Conservation (phyloP, 2,888 invertebrate genomes). For the Eupithecia insigniata region DNA sequence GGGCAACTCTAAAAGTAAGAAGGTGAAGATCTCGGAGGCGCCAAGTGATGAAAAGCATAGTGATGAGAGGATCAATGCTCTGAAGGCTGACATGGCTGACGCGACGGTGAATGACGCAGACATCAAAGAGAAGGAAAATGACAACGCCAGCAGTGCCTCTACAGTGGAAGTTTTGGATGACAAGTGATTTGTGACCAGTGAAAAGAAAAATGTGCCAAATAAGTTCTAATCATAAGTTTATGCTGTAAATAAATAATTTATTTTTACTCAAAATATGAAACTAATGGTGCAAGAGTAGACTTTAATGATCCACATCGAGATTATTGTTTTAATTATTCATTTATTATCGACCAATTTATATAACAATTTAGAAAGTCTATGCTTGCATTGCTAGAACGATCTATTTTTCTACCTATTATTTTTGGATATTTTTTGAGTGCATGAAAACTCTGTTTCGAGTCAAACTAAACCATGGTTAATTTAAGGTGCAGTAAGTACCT, state of each 20-base stretch:
- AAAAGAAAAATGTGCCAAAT: slow-evolving; percentile 32
- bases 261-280: background rate
- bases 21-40: slow-evolving; percentile 71
- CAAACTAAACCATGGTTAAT: background rate
- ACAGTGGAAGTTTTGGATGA: slow-evolving; percentile 79
- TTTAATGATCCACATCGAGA: background rate
- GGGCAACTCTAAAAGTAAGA: slow-evolving; percentile 78
- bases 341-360: background rate
- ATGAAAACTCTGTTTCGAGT: background rate
- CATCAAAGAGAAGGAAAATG: slow-evolving; percentile 63
- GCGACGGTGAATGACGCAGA: slow-evolving; percentile 46
- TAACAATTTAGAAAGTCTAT: background rate
- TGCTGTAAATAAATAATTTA: slow-evolving; percentile 11
- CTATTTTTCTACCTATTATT: background rate
- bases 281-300: slow-evolving; percentile 4
- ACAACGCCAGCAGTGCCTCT: slow-evolving; percentile 78
- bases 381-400: background rate
- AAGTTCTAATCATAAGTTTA: slow-evolving; percentile 13
- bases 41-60: slow-evolving; percentile 52
- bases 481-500: background rate
- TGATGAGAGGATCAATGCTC: slow-evolving; percentile 65
- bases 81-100: slow-evolving; percentile 67
- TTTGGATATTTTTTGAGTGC: background rate
- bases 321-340: background rate
- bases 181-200: slow-evolving; percentile 55